Conservation (phyloP, 2,113 vertebrate species). For the Heterocephalus glaber region DNA sequence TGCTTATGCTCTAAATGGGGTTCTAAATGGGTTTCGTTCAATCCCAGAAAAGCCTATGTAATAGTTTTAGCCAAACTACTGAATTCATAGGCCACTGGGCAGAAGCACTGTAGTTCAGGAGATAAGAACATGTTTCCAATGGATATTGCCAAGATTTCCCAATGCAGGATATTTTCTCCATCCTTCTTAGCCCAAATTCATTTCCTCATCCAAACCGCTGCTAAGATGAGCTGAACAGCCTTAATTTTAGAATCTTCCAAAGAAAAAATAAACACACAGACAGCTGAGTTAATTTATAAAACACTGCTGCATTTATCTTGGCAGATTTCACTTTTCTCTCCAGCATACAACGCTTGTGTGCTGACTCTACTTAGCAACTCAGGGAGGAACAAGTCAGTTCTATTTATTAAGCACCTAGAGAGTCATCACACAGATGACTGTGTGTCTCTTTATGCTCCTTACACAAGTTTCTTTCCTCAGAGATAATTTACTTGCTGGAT, state of each 20-base stretch:
- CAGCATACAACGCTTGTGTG: conserved; percentile 13
- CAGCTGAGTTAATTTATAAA: conserved; percentile 87
- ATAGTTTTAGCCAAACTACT: conserved; percentile 82
- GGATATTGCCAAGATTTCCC: conserved; percentile 83
- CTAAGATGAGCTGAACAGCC: conserved; percentile 80
- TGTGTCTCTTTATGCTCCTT: conserved; percentile 45
- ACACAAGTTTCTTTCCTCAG: conserved; percentile 44
- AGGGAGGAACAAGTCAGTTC: conserved; percentile 58
- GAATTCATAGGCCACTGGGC: conserved; percentile 65
- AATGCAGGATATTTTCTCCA: conserved; percentile 70
- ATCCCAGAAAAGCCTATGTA: conserved; percentile 79
- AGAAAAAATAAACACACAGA: conserved; percentile 85
- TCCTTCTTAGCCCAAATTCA: background rate
- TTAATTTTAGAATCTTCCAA: conserved; percentile 84
- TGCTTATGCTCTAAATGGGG: conserved; percentile 74
- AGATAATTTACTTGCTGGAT: conserved; percentile 68
- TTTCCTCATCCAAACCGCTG: conserved; percentile 67
- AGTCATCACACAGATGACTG: background rate
- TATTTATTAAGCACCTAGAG: conserved; percentile 12
- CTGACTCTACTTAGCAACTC: conserved; percentile 38
- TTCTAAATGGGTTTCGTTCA: conserved; percentile 78
- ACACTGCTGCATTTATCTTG: conserved; percentile 83
- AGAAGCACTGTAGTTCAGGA: conserved; percentile 72
- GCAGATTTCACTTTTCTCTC: conserved; percentile 79
- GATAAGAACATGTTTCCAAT: conserved; percentile 79